These are phyloP conservation scores for Sarcophaga caerulescens DNA, from an alignment of 2,888 invertebrate species.

Conservation along the genomic window DNA sequence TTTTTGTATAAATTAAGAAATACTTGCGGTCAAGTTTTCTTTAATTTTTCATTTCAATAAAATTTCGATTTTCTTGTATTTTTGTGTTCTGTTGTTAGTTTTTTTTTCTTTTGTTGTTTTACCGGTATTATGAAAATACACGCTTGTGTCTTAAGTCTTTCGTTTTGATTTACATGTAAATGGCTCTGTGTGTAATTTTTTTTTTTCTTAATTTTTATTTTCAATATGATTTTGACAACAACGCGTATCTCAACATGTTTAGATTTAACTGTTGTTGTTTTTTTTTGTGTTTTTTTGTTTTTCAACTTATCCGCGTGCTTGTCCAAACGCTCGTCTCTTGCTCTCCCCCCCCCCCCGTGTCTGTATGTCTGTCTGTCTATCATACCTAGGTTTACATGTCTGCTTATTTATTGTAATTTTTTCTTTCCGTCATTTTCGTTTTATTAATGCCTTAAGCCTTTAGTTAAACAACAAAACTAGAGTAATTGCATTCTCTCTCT, in stretches of 20 bases:
- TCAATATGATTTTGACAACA: slow-evolving; percentile 60
- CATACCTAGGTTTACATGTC: not conserved
- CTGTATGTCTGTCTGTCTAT: slow-evolving; percentile 18
- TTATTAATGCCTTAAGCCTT: slow-evolving; percentile 65
- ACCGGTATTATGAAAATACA: slow-evolving; percentile 61
- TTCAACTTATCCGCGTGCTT: not conserved
- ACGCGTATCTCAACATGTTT: slow-evolving; percentile 60
- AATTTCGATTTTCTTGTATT: not conserved
- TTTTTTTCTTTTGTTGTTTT: slow-evolving; percentile 30
- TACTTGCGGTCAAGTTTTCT: slow-evolving; percentile 65
- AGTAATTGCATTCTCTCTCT: slow-evolving; percentile 66
- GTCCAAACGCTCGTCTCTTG: not conserved
- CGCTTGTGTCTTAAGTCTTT: slow-evolving; percentile 66
- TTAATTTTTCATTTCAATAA: slow-evolving; percentile 52
- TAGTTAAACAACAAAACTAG: slow-evolving; percentile 56
- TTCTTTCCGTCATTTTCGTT: slow-evolving; percentile 66
- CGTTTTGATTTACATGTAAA: slow-evolving; percentile 57
- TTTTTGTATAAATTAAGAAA: slow-evolving; percentile 35
- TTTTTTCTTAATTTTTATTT: slow-evolving; percentile 21
- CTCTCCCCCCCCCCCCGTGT: not conserved
- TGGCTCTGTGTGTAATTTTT: not conserved
- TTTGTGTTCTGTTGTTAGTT: not conserved
- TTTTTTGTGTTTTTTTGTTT: slow-evolving; percentile 41
- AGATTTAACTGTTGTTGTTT: slow-evolving; percentile 36
- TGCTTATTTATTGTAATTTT: slow-evolving; percentile 38